Conservation (phyloP, 2,888 invertebrate genomes). For the Chalcosyrphus nemorum region DNA sequence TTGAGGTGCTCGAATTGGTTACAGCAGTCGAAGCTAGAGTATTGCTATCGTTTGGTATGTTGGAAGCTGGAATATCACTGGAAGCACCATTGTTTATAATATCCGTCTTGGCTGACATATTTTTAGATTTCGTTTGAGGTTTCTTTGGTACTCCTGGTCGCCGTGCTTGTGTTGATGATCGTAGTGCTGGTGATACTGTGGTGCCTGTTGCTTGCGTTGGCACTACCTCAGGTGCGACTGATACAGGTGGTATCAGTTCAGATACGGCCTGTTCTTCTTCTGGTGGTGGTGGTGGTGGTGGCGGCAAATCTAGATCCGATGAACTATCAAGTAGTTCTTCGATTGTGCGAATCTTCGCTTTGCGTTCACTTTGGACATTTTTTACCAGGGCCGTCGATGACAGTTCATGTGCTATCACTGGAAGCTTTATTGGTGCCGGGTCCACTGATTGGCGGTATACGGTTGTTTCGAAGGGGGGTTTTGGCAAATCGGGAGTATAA, state of each 20-base stretch:
- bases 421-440: not conserved
- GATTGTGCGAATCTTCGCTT: conserved; percentile 40
- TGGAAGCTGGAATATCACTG: conserved; percentile 55
- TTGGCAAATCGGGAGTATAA: not conserved
- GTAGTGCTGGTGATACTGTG: conserved; percentile 27
- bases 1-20: not conserved
- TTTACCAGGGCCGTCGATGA: not conserved
- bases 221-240: no score
- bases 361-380: conserved; percentile 1
- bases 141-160: conserved; percentile 27
- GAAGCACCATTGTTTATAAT: conserved; percentile 45
- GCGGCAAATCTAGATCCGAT: conserved; percentile 54
- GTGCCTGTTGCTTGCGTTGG: conserved; percentile 28
- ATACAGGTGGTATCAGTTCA: not conserved
- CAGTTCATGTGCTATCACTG: not conserved
- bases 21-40: not conserved
- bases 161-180: conserved; percentile 26
- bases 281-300: conserved; percentile 34
- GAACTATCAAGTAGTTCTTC: conserved; percentile 59
- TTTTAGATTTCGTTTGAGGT: conserved; percentile 8
- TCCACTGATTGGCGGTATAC: not conserved
- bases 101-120: conserved; percentile 27
- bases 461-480: not conserved
- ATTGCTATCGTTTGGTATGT: conserved; percentile 14
- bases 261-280: no score